phyloP scores from a whole-genome alignment of 2,113 vertebrate genomes.

The Tupaia chinensis region DNA sequence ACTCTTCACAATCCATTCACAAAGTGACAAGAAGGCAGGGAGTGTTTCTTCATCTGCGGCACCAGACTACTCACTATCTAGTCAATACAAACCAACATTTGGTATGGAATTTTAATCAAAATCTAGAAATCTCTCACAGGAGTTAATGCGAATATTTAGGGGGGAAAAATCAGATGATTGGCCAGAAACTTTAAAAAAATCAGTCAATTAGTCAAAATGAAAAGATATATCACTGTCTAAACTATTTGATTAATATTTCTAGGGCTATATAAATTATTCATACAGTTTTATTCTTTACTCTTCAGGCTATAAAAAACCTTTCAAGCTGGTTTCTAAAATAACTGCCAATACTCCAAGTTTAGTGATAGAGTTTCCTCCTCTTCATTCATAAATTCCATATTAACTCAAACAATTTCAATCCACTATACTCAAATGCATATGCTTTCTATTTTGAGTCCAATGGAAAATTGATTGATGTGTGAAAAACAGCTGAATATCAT shows the following conservation, averaged over 20 bases:
- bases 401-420: constrained; percentile 36
- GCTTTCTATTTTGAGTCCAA: background rate
- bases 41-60: background rate
- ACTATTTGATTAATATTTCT: constrained; percentile 54
- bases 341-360: constrained; percentile 41
- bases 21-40: constrained; percentile 78
- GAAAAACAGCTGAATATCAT: background rate
- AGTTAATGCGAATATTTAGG: constrained; percentile 8
- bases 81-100: constrained; percentile 58
- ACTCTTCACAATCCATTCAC: constrained; percentile 76
- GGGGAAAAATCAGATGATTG: background rate
- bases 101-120: constrained; percentile 51
- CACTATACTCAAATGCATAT: background rate
- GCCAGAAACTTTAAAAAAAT: constrained; percentile 15
- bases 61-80: background rate
- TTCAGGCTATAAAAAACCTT: background rate
- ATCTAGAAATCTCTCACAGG: background rate
- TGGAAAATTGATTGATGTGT: background rate
- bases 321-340: constrained; percentile 65
- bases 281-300: constrained; percentile 14
- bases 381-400: constrained; percentile 72
- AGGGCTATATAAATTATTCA: constrained; percentile 65
- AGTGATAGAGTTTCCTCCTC: constrained; percentile 30
- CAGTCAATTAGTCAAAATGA: constrained; percentile 45
- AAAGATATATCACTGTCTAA: constrained; percentile 57